phyloP scores from a whole-genome alignment of 2,797 vertebrate genomes.

The Parotocinclus haroldoi region DNA sequence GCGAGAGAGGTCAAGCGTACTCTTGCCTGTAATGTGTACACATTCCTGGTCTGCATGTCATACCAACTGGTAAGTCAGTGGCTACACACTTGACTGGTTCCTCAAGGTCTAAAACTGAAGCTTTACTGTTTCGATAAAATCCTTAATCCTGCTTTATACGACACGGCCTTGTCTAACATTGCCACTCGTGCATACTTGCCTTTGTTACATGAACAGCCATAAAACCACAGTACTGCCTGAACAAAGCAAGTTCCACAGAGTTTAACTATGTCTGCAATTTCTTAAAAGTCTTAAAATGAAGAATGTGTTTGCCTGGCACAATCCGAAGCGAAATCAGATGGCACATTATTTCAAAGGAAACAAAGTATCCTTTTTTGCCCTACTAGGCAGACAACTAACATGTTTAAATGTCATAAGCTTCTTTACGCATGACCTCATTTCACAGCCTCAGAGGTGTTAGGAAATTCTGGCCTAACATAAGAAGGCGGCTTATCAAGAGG shows the following conservation, averaged over 20 bases:
- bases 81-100: constrained; percentile 51
- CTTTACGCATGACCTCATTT: constrained; percentile 14
- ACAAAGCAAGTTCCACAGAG: too few relatives aligned
- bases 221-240: neutral
- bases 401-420: constrained; percentile 1
- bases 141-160: too few relatives aligned
- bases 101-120: neutral
- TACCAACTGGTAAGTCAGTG: constrained; percentile 63
- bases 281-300: too few relatives aligned
- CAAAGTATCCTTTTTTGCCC: neutral
- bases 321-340: too few relatives aligned
- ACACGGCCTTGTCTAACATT: too few relatives aligned
- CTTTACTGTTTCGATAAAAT: too few relatives aligned
- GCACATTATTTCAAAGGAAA: too few relatives aligned
- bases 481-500: constrained; percentile 19
- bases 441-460: neutral
- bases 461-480: constrained; percentile 11
- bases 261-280: too few relatives aligned
- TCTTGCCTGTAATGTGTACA: constrained; percentile 62
- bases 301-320: too few relatives aligned
- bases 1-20: constrained; percentile 68
- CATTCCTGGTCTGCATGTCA: constrained; percentile 72
- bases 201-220: too few relatives aligned
- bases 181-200: neutral
- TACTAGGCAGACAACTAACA: constrained; percentile 1